Base-by-base conservation (phyloP, 2,797 vertebrate genomes). In the Malacoraja senta region DNA sequence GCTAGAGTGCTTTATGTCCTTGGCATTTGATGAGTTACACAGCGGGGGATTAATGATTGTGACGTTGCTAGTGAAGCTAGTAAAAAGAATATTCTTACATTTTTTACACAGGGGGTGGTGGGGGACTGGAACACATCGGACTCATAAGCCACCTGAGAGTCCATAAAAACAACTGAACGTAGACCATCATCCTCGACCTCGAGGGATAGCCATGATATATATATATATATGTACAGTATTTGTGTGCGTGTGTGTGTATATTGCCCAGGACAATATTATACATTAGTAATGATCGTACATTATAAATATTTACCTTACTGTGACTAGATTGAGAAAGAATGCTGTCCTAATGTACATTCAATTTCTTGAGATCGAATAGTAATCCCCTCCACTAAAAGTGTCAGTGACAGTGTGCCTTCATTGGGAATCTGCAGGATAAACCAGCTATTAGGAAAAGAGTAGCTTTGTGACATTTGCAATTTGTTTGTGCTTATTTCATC, bases 1-100 rank as follows among this genome's bases (percentile, higher is more conserved):
- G 84, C 63, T 2, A 35, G 84, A 10, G 17, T 65, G 84, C 32
- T 68, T 88, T 65, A 65, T 88, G 61, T 88, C 84, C 84, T 88
- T 68, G n/a, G 35, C 8, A n/a, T 88, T 68, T 88, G 84, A 88
- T 88, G 17, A 68, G 84, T 19, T 68, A 68, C 63, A 88, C 84
- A 88, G 61, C 8, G 21, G 32, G 8, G n/a, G 63, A 68, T 88
- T 68, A 88, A 35, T 65, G 44, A 83, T 58, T 83, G 44, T 88
- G 84, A 68, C 19, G n/a, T 88, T 21, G 61, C n/a, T 29, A 24
- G 84, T 68, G 84, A 88, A 88, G 63, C n/a, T 35, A 7, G n/a
- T 35, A 29, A 86, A 7, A 29, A 65, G 61, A 32, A 26, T 21
- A 29, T 79, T 79, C 12, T 79, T 79, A 35, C 4, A 79, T 79